phyloP scores from a whole-genome alignment of 2,113 vertebrate species.

The Plecotus auritus region DNA sequence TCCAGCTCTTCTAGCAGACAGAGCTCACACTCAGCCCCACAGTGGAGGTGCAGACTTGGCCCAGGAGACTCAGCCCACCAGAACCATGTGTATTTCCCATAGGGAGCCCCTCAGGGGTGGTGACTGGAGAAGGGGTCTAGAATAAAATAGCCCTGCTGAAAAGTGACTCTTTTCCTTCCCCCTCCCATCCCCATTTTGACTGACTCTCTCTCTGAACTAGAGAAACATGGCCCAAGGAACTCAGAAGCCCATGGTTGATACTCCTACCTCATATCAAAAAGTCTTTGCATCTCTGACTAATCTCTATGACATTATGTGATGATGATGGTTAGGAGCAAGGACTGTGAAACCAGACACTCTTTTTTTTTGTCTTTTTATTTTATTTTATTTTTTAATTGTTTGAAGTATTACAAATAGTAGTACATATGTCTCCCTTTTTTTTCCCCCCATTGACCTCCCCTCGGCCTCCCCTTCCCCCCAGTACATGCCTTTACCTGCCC shows the following conservation, averaged over 20 bases:
- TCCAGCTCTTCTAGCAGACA: not conserved
- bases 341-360: not conserved
- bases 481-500: no score
- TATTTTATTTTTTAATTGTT: no score
- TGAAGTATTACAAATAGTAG: no score
- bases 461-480: no score
- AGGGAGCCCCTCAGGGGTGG: not conserved
- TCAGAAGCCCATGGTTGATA: not conserved
- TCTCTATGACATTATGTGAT: rapidly evolving
- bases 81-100: not conserved
- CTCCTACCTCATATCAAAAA: not conserved
- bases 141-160: not conserved
- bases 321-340: not conserved
- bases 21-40: not conserved
- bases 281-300: not conserved
- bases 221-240: not conserved
- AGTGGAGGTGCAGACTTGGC: not conserved
- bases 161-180: not conserved
- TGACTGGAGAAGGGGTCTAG: not conserved
- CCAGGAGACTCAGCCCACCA: not conserved
- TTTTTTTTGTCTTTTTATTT: no score
- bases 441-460: no score
- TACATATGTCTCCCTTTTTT: no score
- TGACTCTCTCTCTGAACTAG: not conserved
- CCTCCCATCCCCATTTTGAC: not conserved